Percentiles rank a stretch among this genome's conserved stretches.
These are phyloP conservation scores for Holotrichia oblita DNA, from an alignment of 1,140 invertebrate species.

Conservation along the genomic window DNA sequence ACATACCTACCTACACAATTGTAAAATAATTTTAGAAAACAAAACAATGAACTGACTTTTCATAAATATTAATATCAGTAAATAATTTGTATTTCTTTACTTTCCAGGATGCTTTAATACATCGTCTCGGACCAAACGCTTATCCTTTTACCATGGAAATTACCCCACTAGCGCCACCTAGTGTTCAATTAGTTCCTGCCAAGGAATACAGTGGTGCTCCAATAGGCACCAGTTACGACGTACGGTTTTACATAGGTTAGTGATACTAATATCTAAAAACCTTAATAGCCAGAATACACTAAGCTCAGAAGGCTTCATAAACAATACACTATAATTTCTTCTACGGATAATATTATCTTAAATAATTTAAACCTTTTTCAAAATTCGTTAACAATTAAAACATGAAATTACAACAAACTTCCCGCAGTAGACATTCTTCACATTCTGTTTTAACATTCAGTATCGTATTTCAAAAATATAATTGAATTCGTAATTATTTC, in stretches of 20 bases:
- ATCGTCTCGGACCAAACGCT: slow-evolving; percentile 79
- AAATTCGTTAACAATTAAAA: no score
- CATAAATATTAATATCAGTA: no score
- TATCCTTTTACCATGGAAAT: slow-evolving; percentile 84
- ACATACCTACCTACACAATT: no score
- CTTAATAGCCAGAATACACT: no score
- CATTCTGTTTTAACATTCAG: background rate
- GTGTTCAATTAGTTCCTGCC: slow-evolving; percentile 88
- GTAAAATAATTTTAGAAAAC: no score
- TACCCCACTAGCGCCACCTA: slow-evolving; percentile 83
- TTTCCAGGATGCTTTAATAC: slow-evolving; percentile 79
- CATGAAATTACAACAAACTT: no score
- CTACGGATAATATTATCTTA: no score
- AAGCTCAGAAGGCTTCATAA: no score
- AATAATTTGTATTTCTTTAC: slow-evolving; percentile 7
- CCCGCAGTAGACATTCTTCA: no score
- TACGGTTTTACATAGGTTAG: slow-evolving; percentile 80
- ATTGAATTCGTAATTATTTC: background rate
- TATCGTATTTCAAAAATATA: background rate
- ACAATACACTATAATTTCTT: no score
- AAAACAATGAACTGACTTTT: no score
- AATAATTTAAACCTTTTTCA: no score
- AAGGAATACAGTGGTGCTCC: slow-evolving; percentile 90
- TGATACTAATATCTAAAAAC: slow-evolving; percentile 40
- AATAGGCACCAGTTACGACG: slow-evolving; percentile 88